Percentiles rank a stretch among this genome's conserved stretches.
Conservation (phyloP, 2,888 invertebrate genomes). For the Agriopis aurantiaria region DNA sequence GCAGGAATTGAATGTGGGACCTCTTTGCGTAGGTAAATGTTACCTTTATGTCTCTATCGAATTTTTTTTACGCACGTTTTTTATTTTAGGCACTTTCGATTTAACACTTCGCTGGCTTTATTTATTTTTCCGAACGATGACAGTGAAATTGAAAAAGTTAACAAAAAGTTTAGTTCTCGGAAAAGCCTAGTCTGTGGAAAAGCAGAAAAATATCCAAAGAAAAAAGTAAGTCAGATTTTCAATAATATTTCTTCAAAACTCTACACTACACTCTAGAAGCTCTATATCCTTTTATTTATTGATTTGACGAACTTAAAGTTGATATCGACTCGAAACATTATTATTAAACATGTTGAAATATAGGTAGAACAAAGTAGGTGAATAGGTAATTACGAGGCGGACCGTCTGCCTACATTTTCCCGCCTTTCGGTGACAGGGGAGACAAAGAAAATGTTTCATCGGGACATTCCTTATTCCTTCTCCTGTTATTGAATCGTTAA, state of each 20-base stretch:
- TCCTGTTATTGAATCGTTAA: constrained; percentile 38
- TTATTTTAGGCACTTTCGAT: constrained; percentile 36
- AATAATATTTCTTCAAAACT: constrained; percentile 13
- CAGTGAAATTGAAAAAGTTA: constrained; percentile 35
- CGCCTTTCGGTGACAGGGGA: constrained; percentile 26
- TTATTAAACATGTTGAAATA: neutral
- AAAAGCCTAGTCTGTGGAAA: constrained; percentile 27
- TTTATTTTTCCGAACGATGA: constrained; percentile 28
- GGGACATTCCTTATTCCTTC: constrained; percentile 22
- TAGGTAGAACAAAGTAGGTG: constrained; percentile 6
- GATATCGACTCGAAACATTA: no score
- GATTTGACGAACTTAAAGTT: neutral
- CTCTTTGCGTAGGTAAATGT: constrained; percentile 34
- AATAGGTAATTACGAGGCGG: constrained; percentile 10
- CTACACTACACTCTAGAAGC: constrained; percentile 7
- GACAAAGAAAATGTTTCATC: constrained; percentile 42
- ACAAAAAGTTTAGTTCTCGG: constrained; percentile 22
- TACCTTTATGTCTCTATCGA: constrained; percentile 30
- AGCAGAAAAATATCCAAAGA: constrained; percentile 30
- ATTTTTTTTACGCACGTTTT: constrained; percentile 33
- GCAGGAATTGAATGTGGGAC: constrained; percentile 32
- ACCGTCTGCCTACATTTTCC: constrained; percentile 30
- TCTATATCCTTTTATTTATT: neutral
- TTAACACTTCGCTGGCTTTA: constrained; percentile 36
- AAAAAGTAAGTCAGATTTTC: constrained; percentile 30